Evolutionary conservation across 2,113 vertebrate genomes (phyloP).

Genomic region (Zootoca vivipara): DNA sequence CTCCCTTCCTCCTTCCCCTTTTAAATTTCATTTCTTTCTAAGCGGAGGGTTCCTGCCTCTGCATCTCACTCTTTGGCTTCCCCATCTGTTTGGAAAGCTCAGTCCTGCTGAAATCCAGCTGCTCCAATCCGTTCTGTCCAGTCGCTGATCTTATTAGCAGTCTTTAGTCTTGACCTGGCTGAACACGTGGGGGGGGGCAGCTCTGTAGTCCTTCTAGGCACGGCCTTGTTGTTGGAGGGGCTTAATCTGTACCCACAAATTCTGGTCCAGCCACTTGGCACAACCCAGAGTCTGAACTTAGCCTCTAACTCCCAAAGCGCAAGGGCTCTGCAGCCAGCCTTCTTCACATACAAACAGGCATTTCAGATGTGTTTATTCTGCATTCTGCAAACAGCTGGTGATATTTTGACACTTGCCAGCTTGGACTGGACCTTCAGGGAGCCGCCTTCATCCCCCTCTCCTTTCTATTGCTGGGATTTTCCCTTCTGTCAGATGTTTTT

Average conservation of each 20-base stretch:
- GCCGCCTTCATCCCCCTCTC: not conserved
- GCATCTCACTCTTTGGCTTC: not conserved
- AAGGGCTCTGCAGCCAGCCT: accelerated
- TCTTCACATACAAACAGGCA: not conserved
- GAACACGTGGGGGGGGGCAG: not conserved
- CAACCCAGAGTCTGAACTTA: too few species aligned
- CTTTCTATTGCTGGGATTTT: not conserved
- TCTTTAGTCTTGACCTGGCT: not conserved
- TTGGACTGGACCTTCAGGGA: accelerated
- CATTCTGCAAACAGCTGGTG: slow-evolving; percentile 36
- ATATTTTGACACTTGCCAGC: slow-evolving; percentile 30
- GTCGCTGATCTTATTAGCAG: not conserved
- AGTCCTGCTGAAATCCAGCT: too few species aligned
- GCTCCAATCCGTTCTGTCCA: not conserved
- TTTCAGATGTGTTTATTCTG: not conserved
- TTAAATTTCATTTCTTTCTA: not conserved
- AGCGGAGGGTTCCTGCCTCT: not conserved
- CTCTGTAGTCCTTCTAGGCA: not conserved
- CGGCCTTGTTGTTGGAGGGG: not conserved
- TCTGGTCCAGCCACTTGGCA: not conserved
- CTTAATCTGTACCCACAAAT: not conserved
- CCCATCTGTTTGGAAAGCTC: too few species aligned
- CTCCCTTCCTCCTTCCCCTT: not conserved
- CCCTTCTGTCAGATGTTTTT: not conserved
- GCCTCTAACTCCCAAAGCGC: not conserved